Percentiles rank a stretch among this genome's conserved stretches.
phyloP scores from a whole-genome alignment of 1,140 invertebrate genomes.

The Ceratosolen fusciceps region DNA sequence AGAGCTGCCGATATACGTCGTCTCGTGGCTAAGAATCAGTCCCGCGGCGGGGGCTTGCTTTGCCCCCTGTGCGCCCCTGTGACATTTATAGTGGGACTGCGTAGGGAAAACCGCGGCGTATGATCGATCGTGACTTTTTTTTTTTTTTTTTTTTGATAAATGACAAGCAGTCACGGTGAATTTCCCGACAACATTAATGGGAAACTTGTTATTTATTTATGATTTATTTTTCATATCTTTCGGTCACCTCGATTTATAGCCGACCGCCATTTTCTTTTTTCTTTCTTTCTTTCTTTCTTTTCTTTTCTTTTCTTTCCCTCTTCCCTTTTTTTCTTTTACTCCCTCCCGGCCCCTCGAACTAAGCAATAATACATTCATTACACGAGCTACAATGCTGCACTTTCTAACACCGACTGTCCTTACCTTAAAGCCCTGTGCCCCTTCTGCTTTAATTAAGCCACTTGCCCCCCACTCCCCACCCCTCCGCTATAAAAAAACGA shows the following conservation, averaged over 20 bases:
- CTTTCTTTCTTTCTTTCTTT: no score
- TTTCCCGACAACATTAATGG: slow-evolving; percentile 32
- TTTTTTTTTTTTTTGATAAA: no score
- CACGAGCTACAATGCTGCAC: no score
- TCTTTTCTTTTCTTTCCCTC: no score
- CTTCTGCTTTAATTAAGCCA: no score
- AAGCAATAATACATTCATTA: background rate
- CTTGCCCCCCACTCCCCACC: no score
- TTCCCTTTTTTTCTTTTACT: no score
- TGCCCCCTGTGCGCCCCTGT: background rate
- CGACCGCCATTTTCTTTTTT: background rate
- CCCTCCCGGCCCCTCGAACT: background rate
- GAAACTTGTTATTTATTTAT: slow-evolving; percentile 32
- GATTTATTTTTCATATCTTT: slow-evolving; percentile 29
- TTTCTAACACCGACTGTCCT: no score
- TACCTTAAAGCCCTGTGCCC: no score
- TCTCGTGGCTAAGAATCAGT: slow-evolving; percentile 23
- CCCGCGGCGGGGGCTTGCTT: background rate
- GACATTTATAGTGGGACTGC: slow-evolving; percentile 24
- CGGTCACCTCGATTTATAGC: background rate
- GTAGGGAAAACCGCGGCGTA: slow-evolving; percentile 1
- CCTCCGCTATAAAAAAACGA: no score
- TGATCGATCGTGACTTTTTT: slow-evolving; percentile 30
- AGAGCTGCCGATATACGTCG: background rate
- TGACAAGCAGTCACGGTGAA: slow-evolving; percentile 10